A percentile compares a stretch with the other conserved stretches of the same genome.
Conservation (phyloP, 2,888 invertebrate species). For the Resseliella maxima region DNA sequence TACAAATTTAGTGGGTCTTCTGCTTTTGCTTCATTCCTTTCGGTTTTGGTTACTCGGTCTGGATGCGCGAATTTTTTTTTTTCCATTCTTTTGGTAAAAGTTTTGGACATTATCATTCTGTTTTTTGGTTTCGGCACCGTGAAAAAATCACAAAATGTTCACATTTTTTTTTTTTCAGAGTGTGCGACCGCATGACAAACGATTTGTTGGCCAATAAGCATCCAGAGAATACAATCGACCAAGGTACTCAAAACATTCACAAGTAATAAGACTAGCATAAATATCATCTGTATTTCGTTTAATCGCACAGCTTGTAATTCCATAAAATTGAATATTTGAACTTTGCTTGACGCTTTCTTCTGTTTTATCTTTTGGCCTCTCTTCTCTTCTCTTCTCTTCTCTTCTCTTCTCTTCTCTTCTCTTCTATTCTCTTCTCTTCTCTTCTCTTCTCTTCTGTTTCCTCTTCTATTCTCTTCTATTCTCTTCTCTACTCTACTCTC, state of each 20-base stretch:
- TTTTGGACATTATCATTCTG: not conserved
- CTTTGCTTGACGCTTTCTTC: not conserved
- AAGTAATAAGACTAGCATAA: not conserved
- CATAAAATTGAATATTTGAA: slow-evolving; percentile 53
- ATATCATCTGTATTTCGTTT: slow-evolving; percentile 37
- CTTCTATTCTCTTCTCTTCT: no score
- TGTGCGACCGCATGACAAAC: not conserved
- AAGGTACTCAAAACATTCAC: slow-evolving; percentile 13
- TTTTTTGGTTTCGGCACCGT: not conserved
- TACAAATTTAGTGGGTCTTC: not conserved
- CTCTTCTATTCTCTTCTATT: no score
- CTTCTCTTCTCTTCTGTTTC: no score
- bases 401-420: no score
- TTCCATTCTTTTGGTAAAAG: not conserved
- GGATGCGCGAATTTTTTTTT: not conserved
- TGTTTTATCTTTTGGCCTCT: not conserved
- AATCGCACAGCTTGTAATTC: slow-evolving; percentile 54
- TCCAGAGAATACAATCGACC: no score
- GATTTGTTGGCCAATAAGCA: slow-evolving; percentile 38
- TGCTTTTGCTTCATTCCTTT: not conserved
- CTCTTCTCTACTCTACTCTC: no score
- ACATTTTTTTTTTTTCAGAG: not conserved
- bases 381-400: no score
- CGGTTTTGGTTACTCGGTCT: no score
- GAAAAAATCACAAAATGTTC: not conserved